Percentiles rank a stretch among this genome's conserved stretches.
Conservation (phyloP, 1,140 invertebrate species). For the Radopholus similis region DNA sequence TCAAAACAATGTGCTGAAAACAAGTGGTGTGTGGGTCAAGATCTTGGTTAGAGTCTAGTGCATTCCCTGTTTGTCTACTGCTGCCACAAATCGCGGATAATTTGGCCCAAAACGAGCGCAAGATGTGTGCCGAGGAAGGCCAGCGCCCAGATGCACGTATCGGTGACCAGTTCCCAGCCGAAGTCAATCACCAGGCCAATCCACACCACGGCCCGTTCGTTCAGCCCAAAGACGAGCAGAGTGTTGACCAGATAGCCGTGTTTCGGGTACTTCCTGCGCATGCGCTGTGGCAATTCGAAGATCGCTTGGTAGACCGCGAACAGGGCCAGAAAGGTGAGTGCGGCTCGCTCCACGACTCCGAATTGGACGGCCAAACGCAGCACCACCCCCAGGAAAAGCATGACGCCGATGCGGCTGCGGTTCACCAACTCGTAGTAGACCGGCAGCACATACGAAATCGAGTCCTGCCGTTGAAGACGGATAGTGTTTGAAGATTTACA, state of each 20-base stretch:
- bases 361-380: slow-evolving; percentile 16
- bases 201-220: slow-evolving; percentile 19
- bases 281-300: background rate
- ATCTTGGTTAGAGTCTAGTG: too few species aligned
- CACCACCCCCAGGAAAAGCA: slow-evolving; percentile 6
- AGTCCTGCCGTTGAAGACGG: background rate
- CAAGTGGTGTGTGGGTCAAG: too few species aligned
- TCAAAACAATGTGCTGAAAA: too few species aligned
- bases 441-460: background rate
- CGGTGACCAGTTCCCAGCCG: slow-evolving; percentile 10
- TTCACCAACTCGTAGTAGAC: slow-evolving; percentile 2
- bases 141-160: background rate
- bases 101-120: background rate
- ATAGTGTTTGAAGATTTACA: background rate
- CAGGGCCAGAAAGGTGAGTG: slow-evolving; percentile 13
- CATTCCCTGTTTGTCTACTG: too few species aligned
- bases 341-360: background rate
- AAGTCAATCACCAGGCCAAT: slow-evolving; percentile 12
- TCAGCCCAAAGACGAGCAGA: slow-evolving; percentile 25
- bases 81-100: too few species aligned
- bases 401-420: slow-evolving; percentile 2
- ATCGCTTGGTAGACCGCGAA: slow-evolving; percentile 10
- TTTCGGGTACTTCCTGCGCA: slow-evolving; percentile 19
- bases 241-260: slow-evolving; percentile 24
- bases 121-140: background rate